Percentiles rank a stretch among this genome's conserved stretches.
Conservation (phyloP, 2,113 vertebrate genomes). For the Sinocyclocheilus rhinocerous region DNA sequence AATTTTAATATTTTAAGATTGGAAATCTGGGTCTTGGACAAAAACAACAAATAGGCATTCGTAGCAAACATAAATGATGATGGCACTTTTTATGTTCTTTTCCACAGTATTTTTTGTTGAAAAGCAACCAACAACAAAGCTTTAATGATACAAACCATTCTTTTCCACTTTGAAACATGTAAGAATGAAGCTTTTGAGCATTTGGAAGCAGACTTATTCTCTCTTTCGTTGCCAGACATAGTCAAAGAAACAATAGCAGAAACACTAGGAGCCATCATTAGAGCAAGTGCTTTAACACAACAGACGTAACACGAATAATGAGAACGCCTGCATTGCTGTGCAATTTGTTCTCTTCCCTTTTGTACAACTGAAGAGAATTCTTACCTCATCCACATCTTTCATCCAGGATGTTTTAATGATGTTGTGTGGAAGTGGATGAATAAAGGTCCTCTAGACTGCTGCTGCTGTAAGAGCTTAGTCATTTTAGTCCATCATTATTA, state of each 20-base stretch:
- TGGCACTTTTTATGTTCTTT: background rate
- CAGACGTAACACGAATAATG: background rate
- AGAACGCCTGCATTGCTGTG: background rate
- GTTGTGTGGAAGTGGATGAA: constrained; percentile 19
- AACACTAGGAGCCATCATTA: constrained; percentile 3
- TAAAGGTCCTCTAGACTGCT: background rate
- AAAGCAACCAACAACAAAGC: background rate
- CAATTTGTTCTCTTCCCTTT: background rate
- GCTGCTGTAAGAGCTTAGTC: background rate
- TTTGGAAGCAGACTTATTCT: background rate
- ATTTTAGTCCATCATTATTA: constrained; percentile 12
- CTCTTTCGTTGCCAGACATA: background rate
- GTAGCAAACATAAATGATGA: no score
- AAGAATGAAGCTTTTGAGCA: background rate
- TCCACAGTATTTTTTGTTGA: background rate
- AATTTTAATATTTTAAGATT: no score
- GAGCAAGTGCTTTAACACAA: constrained; percentile 16
- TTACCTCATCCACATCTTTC: constrained; percentile 4
- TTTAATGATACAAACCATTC: background rate
- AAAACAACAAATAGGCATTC: no score
- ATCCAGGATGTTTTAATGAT: constrained; percentile 14
- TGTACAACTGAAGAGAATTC: constrained; percentile 2
- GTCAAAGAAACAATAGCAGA: background rate
- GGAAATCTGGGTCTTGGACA: no score
- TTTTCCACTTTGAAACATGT: background rate